Percentiles rank a stretch among this genome's conserved stretches.
These are phyloP conservation scores for Hypotaenidia philippensis DNA, from an alignment of 2,797 vertebrate genomes.

Conservation along the genomic window DNA sequence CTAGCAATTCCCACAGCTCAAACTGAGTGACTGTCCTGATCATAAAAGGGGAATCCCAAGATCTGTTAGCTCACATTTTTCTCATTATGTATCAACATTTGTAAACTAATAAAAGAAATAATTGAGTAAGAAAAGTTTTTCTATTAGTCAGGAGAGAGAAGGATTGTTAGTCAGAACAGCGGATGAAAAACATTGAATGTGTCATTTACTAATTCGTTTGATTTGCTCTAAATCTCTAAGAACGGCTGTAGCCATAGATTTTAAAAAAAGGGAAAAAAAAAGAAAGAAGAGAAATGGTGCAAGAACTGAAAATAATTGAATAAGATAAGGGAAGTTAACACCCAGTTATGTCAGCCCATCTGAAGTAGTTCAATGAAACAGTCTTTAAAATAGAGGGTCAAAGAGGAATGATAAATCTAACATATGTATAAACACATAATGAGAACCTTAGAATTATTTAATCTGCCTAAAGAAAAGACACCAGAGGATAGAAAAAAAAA, in stretches of 20 bases:
- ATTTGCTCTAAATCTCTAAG: neutral
- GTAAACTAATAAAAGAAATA: neutral
- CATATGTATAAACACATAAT: rapidly evolving
- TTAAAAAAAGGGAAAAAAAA: neutral
- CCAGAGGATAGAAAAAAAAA: neutral
- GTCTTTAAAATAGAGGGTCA: neutral
- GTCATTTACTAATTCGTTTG: neutral
- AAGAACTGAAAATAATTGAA: neutral
- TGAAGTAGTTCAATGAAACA: neutral
- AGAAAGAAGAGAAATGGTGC: neutral
- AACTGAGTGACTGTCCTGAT: neutral
- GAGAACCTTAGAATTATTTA: neutral
- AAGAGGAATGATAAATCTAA: neutral
- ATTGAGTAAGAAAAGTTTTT: neutral
- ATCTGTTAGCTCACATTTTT: neutral
- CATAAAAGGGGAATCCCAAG: neutral
- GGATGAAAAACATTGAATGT: neutral
- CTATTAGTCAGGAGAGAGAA: neutral
- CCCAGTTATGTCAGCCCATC: neutral
- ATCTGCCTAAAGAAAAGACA: neutral
- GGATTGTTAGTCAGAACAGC: neutral
- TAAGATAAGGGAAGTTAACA: neutral
- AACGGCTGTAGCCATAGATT: neutral
- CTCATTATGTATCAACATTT: neutral
- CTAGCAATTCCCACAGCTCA: neutral